phyloP scores from a whole-genome alignment of 1,140 invertebrate species.

The Agrypnia vestita region DNA sequence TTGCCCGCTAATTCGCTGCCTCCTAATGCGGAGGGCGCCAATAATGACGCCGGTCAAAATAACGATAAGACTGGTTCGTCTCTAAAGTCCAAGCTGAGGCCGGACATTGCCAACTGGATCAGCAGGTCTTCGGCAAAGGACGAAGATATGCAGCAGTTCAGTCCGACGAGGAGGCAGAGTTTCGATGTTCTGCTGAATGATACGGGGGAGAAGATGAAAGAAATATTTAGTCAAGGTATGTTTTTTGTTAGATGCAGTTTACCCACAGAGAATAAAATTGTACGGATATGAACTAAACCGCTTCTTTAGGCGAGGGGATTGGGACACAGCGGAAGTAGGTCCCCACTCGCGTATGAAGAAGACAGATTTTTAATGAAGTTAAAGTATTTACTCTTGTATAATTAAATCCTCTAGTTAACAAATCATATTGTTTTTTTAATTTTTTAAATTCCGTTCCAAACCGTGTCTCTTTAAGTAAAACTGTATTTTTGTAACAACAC shows the following conservation, averaged over 20 bases:
- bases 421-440: no score
- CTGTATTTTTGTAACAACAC: no score
- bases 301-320: no score
- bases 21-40: background rate
- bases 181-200: slow-evolving; percentile 77
- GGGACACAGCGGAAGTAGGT: no score
- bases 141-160: slow-evolving; percentile 58
- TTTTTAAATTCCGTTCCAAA: no score
- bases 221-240: slow-evolving; percentile 76
- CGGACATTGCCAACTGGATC: slow-evolving; percentile 66
- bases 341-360: no score
- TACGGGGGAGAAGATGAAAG: slow-evolving; percentile 79
- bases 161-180: slow-evolving; percentile 73
- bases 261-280: no score
- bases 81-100: slow-evolving; percentile 48
- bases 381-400: no score
- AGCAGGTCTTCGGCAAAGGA: slow-evolving; percentile 72
- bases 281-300: no score
- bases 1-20: slow-evolving; percentile 45
- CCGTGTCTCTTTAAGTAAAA: no score
- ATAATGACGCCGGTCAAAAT: background rate
- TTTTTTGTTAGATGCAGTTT: background rate
- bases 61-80: slow-evolving; percentile 15
- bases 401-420: no score
- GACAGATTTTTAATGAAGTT: no score